Conservation (phyloP, 2,888 invertebrate species). For the Lepidochrysops patricia region DNA sequence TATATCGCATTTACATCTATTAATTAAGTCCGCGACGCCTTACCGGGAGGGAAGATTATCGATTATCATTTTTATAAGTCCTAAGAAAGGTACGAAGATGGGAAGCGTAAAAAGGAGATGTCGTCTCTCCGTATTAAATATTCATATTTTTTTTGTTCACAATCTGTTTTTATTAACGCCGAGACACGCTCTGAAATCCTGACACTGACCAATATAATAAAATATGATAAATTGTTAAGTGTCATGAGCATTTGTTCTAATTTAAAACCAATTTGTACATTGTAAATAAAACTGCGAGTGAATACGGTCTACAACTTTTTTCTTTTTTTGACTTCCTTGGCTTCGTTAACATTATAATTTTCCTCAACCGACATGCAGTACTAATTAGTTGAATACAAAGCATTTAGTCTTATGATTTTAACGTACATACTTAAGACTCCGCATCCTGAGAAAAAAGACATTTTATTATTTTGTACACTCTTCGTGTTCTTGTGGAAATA, state of each 20-base stretch:
- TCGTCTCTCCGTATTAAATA: neutral
- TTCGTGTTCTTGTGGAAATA: too few relatives aligned
- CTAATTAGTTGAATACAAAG: neutral
- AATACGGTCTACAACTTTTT: neutral
- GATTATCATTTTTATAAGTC: conserved; percentile 8
- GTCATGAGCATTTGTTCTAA: neutral
- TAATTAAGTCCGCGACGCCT: neutral
- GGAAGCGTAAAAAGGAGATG: neutral
- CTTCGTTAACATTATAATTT: neutral
- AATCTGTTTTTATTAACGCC: neutral
- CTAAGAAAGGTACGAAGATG: neutral
- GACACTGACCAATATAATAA: neutral
- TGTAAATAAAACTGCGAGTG: neutral
- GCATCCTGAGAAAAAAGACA: neutral
- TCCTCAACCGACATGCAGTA: neutral
- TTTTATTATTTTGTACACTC: neutral
- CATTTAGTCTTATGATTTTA: neutral
- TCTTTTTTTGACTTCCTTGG: neutral
- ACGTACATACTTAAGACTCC: neutral
- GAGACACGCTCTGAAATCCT: neutral
- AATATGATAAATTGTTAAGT: neutral
- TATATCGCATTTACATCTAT: conserved; percentile 4
- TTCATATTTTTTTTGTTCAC: neutral
- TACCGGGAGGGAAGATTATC: neutral
- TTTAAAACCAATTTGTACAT: neutral